Base-by-base conservation (phyloP, 2,888 invertebrate genomes). In the Aleiodes testaceus region DNA sequence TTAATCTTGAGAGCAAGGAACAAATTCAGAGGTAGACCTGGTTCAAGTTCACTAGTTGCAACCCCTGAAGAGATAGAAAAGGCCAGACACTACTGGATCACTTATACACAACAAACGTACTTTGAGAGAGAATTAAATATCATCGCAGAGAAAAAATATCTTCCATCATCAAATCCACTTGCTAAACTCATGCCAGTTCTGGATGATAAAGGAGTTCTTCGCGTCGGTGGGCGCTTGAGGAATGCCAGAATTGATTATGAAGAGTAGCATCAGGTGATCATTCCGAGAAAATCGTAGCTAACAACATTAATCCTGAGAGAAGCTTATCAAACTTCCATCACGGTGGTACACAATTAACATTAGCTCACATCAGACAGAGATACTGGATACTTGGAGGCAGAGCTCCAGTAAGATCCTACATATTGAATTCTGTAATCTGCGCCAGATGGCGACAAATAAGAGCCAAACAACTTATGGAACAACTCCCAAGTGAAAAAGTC, bases 381-480 rank as follows among this genome's bases (percentile, higher is more conserved):
- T 55, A 50, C 3, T 71, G 72, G 70, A 66, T 74, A 0, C 9
- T 73, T 26, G 69, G 59, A 3, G 71, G 71, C 1, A 1, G 70
- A 11, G 42, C 59, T 12, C 73, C 64, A 26, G 55, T 72, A 0
- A 36, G 50, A 18, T 50, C 70, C 5, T 42, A 9, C 42, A 59
- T 71, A 0, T 26, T 66, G 3, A 12, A 36, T 0, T 74, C 72
- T 18, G 22, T 52, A 2, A 52, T 12, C 3, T 52, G 52, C 22
- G 69, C 71, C 30, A 65, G 75, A 3, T 20, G 6, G 52, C 5
- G 52, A 6, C 67, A 47, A 0, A 16, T 12, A 0, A 66, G 55
- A 1, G 69, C 72, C 1, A 64, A 72, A 2, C 75, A 73, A 45
- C 67, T 73, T 9, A 75, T 75, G 73, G 73, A 50, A 2, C 70